Evolutionary conservation across 2,113 vertebrate genomes (phyloP), one percentile per base, ranked within the genome.

Genomic region (Cromileptes altivelis): DNA sequence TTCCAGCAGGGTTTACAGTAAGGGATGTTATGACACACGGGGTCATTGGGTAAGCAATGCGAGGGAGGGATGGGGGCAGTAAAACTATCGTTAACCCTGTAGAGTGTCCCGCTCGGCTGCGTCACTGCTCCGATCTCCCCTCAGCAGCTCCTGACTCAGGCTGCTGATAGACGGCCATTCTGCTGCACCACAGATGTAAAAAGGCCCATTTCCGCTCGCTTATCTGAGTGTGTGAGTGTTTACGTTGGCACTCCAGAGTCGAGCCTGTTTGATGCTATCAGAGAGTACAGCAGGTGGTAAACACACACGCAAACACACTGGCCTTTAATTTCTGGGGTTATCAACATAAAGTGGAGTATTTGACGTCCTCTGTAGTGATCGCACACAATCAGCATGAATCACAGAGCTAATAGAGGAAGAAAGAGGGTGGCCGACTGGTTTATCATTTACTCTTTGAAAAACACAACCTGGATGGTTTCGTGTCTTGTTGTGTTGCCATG

Each of bases 1-100:
- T 78, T 84, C 87, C 87, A 87, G 79, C 23, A 49, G 78, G 25
- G 33, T 82, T 94, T 93, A 92, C 89, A 87, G 91, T 93, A 93
- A 90, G 77, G 58, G 79, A 87, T 91, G 88, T 92, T 85, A 84
- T 87, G 91, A 92, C 89, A 92, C 79, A 69, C 18, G 4, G 81
- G 89, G 81, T 87, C 84, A 86, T 25, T 88, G 85, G 74, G 82
- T 80, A 83, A 88, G 70, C 72, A 80, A 74, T 13, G 58, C 0
- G 47, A n/a, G 77, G 58, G 80, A 10, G 19, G 27, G 47, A 15
- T 3, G 19, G 64, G 78, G 33, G 71, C 23, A 62, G 67, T 63
- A 40, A 77, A 69, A 65, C 67, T 52, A 55, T 55, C 4, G 11
- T 69, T 73, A 69, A 81, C 74, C 65, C 67, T 12, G 25, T 23